Evolutionary conservation across 2,797 vertebrate genomes (phyloP), one percentile per base, ranked within the genome.

Genomic region (Artibeus jamaicensis): DNA sequence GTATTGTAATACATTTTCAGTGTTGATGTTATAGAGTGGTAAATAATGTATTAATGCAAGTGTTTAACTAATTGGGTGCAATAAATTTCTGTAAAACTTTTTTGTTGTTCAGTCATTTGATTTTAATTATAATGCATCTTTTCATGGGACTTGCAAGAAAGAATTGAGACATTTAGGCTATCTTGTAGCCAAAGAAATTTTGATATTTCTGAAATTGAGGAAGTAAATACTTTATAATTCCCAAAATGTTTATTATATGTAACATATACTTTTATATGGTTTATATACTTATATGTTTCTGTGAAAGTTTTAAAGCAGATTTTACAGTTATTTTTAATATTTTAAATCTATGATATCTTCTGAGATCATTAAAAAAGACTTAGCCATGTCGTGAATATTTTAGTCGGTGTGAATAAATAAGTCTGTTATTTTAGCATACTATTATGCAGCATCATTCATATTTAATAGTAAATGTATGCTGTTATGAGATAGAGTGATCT

Each of bases 101-200:
- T 98, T 98, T 98, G 98, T 98, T 98, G 98, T 98, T 98, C 96
- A 98, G 98, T 98, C 98, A 98, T 99, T 99, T 98, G 98, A 98
- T 98, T 98, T 98, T 94, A 98, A 95, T 95, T 96, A 65, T 73
- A 89, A 97, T 98, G 57, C 70, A 91, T 96, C 94, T 97, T 97
- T 97, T 89, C 37, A 71, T 93, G 94, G 98, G 96, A 97, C 94
- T 95, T 97, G 82, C 96, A 97, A 91, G 81, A 5, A 59, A 62
- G 59, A 62, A 71, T 83, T 37, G 94, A 83, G 62, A 55, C 85
- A 68, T 14, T 9, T 46, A 87, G 34, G 11, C 8, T 93, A 89
- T 24, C 89, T 93, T 87, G 5, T 82, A 96, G 46, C 53, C 59
- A 92, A 85, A 83, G 73, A 93, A 81, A 39, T 89, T 96, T 86